Percentiles rank a stretch among this genome's conserved stretches.
These are phyloP conservation scores for Uloborus diversus DNA, from an alignment of 1,140 invertebrate genomes.

Conservation along the genomic window DNA sequence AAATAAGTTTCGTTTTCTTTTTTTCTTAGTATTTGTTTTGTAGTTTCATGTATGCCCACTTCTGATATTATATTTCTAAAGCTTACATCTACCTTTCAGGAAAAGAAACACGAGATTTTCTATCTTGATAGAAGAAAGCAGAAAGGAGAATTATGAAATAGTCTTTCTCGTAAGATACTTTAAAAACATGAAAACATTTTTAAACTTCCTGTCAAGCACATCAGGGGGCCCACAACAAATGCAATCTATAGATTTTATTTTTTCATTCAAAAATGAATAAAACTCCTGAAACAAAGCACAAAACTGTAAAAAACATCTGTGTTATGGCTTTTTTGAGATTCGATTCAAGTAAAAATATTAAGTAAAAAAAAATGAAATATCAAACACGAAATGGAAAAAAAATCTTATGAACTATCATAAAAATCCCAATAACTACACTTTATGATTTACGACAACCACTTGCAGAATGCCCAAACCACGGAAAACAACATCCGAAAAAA, in stretches of 20 bases:
- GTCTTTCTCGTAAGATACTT: too few relatives aligned
- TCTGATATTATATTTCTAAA: too few relatives aligned
- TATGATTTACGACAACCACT: constrained; percentile 53
- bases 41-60: too few relatives aligned
- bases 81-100: too few relatives aligned
- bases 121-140: too few relatives aligned
- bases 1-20: too few relatives aligned
- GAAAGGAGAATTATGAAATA: too few relatives aligned
- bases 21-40: too few relatives aligned
- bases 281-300: neutral
- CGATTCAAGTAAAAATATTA: neutral
- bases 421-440: constrained; percentile 54
- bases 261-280: neutral
- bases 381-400: constrained; percentile 35
- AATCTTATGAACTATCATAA: constrained; percentile 49
- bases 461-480: constrained; percentile 38
- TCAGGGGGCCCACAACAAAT: too few relatives aligned
- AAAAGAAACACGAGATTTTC: too few relatives aligned
- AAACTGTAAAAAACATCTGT: constrained; percentile 4
- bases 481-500: constrained; percentile 15
- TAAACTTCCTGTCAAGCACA: too few relatives aligned
- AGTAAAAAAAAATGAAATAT: constrained; percentile 20
- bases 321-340: neutral
- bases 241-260: neutral
- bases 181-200: too few relatives aligned